Evolutionary conservation across 2,888 invertebrate genomes (phyloP).

Genomic region (Plemyria rubiginata): DNA sequence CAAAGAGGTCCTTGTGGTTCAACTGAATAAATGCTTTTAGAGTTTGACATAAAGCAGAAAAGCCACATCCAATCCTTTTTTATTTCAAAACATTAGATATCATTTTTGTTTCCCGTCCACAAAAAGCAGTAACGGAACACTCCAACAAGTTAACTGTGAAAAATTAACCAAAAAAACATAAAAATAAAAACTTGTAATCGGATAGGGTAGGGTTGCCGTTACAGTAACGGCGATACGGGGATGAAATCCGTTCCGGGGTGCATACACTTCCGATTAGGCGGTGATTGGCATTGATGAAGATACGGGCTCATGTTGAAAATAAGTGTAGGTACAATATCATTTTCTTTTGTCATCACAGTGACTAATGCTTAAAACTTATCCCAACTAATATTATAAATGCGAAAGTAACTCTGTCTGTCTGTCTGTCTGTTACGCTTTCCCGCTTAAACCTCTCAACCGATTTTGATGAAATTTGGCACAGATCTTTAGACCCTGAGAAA

Average conservation of each 20-base stretch:
- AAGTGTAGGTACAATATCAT: not conserved
- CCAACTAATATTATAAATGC: too few relatives aligned
- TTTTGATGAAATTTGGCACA: too few relatives aligned
- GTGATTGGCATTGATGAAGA: conserved; percentile 31
- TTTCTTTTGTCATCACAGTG: too few relatives aligned
- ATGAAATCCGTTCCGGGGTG: conserved; percentile 44
- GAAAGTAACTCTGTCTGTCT: too few relatives aligned
- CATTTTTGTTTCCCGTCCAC: not conserved
- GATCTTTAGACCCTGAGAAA: too few relatives aligned
- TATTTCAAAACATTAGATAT: not conserved
- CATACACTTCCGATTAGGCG: conserved; percentile 43
- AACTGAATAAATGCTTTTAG: too few relatives aligned
- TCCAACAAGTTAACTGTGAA: conserved; percentile 47
- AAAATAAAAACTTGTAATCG: conserved; percentile 36
- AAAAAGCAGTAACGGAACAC: conserved; percentile 40
- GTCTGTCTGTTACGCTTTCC: too few relatives aligned
- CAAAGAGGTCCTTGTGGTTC: too few relatives aligned
- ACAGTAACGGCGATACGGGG: conserved; percentile 33
- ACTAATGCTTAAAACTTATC: too few relatives aligned
- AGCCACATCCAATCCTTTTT: too few relatives aligned
- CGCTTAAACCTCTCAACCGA: too few relatives aligned
- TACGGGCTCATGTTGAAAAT: conserved; percentile 15
- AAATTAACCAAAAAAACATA: conserved; percentile 18
- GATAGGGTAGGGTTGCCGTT: conserved; percentile 39
- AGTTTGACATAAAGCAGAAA: too few relatives aligned